Conservation (phyloP, 2,888 invertebrate species). For the Gibbula magus region DNA sequence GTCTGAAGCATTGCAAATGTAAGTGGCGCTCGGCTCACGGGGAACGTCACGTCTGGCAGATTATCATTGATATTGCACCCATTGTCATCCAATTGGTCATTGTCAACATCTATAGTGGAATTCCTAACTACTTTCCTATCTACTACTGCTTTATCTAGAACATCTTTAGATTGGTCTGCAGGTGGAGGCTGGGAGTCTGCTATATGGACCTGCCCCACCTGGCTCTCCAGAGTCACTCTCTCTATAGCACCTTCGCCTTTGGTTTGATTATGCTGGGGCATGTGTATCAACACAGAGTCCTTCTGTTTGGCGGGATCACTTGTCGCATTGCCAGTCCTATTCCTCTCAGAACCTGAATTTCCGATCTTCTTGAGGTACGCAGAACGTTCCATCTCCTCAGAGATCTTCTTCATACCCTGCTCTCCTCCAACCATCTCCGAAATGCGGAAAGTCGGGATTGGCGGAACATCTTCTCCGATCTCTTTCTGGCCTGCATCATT, state of each 20-base stretch:
- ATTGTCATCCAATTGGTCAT: conserved; percentile 18
- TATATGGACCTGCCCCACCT: conserved; percentile 46
- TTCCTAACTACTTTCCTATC: conserved; percentile 18
- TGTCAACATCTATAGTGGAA: conserved; percentile 27
- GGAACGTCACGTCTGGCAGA: conserved; percentile 25
- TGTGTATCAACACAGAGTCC: background rate
- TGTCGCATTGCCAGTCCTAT: background rate
- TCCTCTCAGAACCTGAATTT: background rate
- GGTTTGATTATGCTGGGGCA: conserved; percentile 15
- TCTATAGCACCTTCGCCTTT: conserved; percentile 26
- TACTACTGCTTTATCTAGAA: conserved; percentile 23
- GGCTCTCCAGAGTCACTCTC: conserved; percentile 44
- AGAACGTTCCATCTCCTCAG: conserved; percentile 11
- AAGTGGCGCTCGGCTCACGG: conserved; percentile 58
- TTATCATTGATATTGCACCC: conserved; percentile 39
- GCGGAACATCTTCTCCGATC: conserved; percentile 5
- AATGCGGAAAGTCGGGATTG: conserved; percentile 18
- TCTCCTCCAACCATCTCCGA: conserved; percentile 23
- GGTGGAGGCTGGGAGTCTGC: background rate
- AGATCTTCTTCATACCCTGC: conserved; percentile 22
- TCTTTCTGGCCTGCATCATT: background rate
- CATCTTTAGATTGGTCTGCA: conserved; percentile 7
- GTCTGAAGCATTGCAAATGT: conserved; percentile 67
- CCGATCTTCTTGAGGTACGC: conserved; percentile 9
- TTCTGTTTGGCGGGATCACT: background rate